Percentiles rank a stretch among this genome's conserved stretches.
These are phyloP conservation scores for Drosophila greeni DNA, from an alignment of 2,888 invertebrate species.

Conservation along the genomic window DNA sequence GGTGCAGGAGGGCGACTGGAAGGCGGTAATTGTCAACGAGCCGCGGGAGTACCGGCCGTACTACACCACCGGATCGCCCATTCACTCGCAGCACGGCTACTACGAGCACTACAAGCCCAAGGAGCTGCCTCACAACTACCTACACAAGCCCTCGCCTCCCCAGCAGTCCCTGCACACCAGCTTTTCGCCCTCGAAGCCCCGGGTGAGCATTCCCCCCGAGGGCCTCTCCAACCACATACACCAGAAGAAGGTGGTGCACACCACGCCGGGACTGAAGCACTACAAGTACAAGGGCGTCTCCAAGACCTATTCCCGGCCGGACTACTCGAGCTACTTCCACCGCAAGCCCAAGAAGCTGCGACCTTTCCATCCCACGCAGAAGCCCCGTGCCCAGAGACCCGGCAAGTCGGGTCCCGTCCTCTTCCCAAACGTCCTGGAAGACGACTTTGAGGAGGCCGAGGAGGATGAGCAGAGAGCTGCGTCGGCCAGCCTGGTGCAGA, in stretches of 20 bases:
- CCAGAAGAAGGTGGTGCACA: conserved; percentile 76
- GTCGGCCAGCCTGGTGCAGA: conserved; percentile 74
- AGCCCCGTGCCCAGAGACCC: conserved; percentile 35
- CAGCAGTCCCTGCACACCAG: conserved; percentile 61
- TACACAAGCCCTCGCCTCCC: conserved; percentile 50
- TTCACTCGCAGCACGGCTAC: conserved; percentile 48
- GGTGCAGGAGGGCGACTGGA: conserved; percentile 75
- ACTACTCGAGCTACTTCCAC: conserved; percentile 76
- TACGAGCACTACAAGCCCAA: conserved; percentile 67
- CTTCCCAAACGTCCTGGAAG: conserved; percentile 49
- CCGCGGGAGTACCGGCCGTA: conserved; percentile 60
- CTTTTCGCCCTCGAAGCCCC: conserved; percentile 65
- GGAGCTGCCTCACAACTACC: conserved; percentile 53
- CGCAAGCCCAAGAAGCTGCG: conserved; percentile 70
- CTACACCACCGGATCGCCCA: conserved; percentile 46
- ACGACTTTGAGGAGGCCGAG: conserved; percentile 61
- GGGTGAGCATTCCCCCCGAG: conserved; percentile 64
- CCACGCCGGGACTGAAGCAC: conserved; percentile 80
- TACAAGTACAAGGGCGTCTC: conserved; percentile 71
- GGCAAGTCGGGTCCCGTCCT: conserved; percentile 57
- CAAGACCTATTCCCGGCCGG: conserved; percentile 60
- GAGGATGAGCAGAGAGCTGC: conserved; percentile 72
- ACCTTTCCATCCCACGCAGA: conserved; percentile 39
- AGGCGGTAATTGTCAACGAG: conserved; percentile 70
- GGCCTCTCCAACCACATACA: conserved; percentile 65